Evolutionary conservation across 2,888 invertebrate genomes (phyloP).

Genomic region (Cheilosia pagana): DNA sequence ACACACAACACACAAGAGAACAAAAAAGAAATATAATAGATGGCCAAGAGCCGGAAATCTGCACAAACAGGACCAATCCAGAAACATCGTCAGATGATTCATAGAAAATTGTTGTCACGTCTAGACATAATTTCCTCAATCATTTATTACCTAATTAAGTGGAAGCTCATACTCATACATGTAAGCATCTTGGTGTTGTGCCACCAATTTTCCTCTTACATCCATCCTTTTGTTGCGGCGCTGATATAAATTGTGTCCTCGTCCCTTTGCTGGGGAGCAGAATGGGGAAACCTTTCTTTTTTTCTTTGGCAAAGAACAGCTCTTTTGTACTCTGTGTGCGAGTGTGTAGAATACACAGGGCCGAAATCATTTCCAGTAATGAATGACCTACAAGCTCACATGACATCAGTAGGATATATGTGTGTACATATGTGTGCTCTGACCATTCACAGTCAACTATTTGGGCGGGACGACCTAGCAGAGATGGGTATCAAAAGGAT

Average conservation of each 20-base stretch:
- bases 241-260: constrained; percentile 31
- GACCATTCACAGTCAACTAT: constrained; percentile 51
- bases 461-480: constrained; percentile 42
- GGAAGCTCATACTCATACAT: constrained; percentile 77
- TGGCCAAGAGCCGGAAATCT: constrained; percentile 41
- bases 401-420: constrained; percentile 1
- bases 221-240: constrained; percentile 24
- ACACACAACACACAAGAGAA: constrained; percentile 45
- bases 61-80: constrained; percentile 13
- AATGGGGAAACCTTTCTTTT: constrained; percentile 10
- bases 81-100: constrained; percentile 65
- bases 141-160: constrained; percentile 84
- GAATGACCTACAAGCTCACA: constrained; percentile 26
- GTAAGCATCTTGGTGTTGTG: constrained; percentile 20
- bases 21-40: constrained; percentile 41
- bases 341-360: not conserved
- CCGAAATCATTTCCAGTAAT: constrained; percentile 37
- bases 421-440: constrained; percentile 5
- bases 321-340: not conserved
- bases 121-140: constrained; percentile 84
- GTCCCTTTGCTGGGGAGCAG: constrained; percentile 1
- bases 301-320: constrained; percentile 22
- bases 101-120: constrained; percentile 83
- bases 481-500: constrained; percentile 68
- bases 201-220: constrained; percentile 17